Conservation (phyloP, 2,113 vertebrate species). For the Octodon degus region DNA sequence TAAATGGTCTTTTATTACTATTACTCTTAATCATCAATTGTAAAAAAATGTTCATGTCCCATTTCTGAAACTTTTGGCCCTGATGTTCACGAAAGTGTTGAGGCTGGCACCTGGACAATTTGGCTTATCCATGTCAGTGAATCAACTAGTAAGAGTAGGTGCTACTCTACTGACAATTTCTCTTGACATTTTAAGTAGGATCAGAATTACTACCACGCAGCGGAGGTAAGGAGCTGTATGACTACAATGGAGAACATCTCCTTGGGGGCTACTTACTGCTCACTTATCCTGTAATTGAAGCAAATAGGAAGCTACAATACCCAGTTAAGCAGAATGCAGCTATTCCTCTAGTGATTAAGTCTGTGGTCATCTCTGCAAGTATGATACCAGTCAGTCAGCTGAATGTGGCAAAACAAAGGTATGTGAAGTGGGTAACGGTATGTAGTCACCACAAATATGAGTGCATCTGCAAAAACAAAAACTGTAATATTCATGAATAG, state of each 20-base stretch:
- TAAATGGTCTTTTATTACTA: background rate
- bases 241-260: background rate
- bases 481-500: background rate
- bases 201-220: background rate
- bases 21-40: background rate
- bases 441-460: background rate
- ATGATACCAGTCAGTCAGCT: background rate
- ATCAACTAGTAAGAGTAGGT: background rate
- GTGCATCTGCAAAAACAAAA: background rate
- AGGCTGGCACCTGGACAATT: background rate
- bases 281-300: background rate
- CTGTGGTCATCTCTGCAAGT: background rate
- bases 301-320: background rate
- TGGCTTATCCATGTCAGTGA: background rate
- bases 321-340: background rate
- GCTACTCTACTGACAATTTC: background rate
- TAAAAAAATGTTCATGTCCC: background rate
- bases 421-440: background rate
- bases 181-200: background rate
- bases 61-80: background rate
- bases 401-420: background rate
- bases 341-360: background rate
- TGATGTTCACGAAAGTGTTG: background rate
- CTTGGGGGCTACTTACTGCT: background rate
- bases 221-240: rapidly evolving